phyloP scores from a whole-genome alignment of 2,888 invertebrate species.

The Drosophila percnosoma region DNA sequence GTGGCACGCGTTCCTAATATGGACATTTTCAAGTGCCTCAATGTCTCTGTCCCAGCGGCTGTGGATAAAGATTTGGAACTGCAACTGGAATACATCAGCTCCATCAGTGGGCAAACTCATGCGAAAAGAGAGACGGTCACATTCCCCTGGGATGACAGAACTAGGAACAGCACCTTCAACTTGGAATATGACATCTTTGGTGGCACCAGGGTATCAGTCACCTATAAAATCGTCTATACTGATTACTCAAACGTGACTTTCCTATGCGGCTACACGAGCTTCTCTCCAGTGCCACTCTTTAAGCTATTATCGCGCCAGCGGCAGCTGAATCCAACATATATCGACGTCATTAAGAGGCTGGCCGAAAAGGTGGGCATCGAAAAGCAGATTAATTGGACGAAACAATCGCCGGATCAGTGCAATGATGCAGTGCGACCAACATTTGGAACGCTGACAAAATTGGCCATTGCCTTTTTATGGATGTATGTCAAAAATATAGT shows the following conservation, averaged over 20 bases:
- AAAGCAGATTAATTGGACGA: constrained; percentile 46
- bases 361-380: constrained; percentile 28
- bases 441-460: background rate
- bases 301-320: constrained; percentile 54
- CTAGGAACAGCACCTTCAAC: constrained; percentile 49
- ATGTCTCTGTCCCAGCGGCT: constrained; percentile 36
- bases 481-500: background rate
- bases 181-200: constrained; percentile 28
- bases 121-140: constrained; percentile 36
- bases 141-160: constrained; percentile 58
- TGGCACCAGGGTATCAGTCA: constrained; percentile 23
- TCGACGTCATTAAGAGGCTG: constrained; percentile 4
- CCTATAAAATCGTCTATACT: constrained; percentile 54
- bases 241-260: constrained; percentile 35
- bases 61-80: constrained; percentile 27
- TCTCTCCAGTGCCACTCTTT: constrained; percentile 57
- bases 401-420: constrained; percentile 48
- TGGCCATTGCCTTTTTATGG: background rate
- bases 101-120: constrained; percentile 38
- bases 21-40: constrained; percentile 51
- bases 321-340: background rate
- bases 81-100: constrained; percentile 56
- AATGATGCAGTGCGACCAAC: constrained; percentile 27
- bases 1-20: constrained; percentile 44
- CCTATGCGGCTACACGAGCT: constrained; percentile 59